Percentiles rank a stretch among this genome's conserved stretches.
These are phyloP conservation scores for Scylla paramamosain DNA, from an alignment of 1,140 invertebrate species.

Conservation along the genomic window DNA sequence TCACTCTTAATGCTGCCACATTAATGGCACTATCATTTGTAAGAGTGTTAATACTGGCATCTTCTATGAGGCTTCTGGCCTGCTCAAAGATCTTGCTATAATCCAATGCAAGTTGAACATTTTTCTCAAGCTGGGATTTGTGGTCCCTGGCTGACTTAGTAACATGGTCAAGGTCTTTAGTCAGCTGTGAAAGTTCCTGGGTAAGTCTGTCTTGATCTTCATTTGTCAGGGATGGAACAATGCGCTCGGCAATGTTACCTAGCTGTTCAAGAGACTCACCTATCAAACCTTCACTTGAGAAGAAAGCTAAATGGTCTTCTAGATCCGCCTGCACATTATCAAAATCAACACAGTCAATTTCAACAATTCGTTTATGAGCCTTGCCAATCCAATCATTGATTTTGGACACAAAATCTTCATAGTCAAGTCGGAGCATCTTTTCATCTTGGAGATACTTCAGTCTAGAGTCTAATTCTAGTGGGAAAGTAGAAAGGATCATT, in stretches of 20 bases:
- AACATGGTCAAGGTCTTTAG: slow-evolving; percentile 75
- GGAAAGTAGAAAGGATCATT: slow-evolving; percentile 76
- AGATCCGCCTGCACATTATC: slow-evolving; percentile 90
- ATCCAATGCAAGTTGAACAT: slow-evolving; percentile 80
- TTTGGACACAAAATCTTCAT: slow-evolving; percentile 81
- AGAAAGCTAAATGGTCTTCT: slow-evolving; percentile 92
- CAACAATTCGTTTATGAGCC: slow-evolving; percentile 88
- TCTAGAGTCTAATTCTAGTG: slow-evolving; percentile 74
- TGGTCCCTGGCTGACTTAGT: slow-evolving; percentile 79
- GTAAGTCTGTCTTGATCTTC: slow-evolving; percentile 90
- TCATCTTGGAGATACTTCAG: slow-evolving; percentile 89
- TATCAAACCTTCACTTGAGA: slow-evolving; percentile 88
- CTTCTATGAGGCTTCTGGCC: slow-evolving; percentile 86
- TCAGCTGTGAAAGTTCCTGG: slow-evolving; percentile 82
- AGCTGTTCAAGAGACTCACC: slow-evolving; percentile 90
- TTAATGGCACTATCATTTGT: slow-evolving; percentile 88
- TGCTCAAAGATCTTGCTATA: slow-evolving; percentile 89
- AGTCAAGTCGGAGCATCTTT: slow-evolving; percentile 87
- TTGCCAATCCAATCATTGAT: slow-evolving; percentile 92
- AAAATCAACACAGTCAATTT: slow-evolving; percentile 92
- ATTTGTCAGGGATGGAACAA: slow-evolving; percentile 90
- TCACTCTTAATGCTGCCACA: slow-evolving; percentile 86
- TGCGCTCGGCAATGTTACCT: slow-evolving; percentile 90
- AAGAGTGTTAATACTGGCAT: slow-evolving; percentile 88
- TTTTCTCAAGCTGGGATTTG: slow-evolving; percentile 71